Base-by-base conservation (phyloP, 2,113 vertebrate genomes). In the Eulemur macaco region DNA sequence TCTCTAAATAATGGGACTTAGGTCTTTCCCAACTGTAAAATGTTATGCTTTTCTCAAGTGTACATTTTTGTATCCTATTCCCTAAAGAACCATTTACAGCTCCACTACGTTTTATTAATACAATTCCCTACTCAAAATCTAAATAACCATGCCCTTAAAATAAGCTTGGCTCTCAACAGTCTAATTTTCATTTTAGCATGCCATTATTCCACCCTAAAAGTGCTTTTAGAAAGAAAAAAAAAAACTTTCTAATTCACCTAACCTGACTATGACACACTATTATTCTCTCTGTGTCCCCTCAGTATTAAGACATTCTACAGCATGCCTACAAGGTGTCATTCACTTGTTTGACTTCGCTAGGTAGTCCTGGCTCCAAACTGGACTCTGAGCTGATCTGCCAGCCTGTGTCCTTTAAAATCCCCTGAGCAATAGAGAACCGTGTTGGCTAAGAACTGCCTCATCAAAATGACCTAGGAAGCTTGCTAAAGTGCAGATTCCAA, bases 151-250 rank as follows among this genome's bases (percentile, higher is more conserved):
- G 1, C 12, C 12, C 45, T 73, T 82, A 81, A 95, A 86, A 39
- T 86, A 87, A 20, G 52, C 52, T 54, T 54, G 52, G 17, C 23
- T 90, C 63, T 90, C 20, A 87, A 77, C 10, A 63, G 71, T 25
- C 68, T 39, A 85, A 77, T 93, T 95, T 95, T 88, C 31, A 86
- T 54, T 89, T 93, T 47, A 82, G 52, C 31, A 84, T 39, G 13
- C 82, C 64, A 88, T 81, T 66, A 89, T 58, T 89, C 21, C 20
- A 94, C 27, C 25, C 54, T 45, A 39, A 94, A 63, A 54, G 29
- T 78, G 27, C 27, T 92, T 76, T 63, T 39, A 66, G 37, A 34
- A 23, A 9, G 71, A 54, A 6, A 60, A 58, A 27, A 27, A 63
- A 63, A 29, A 63, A 29, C 60, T 68, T 64, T 77, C 50, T 89